Base-by-base conservation (phyloP, 2,888 invertebrate genomes). In the Clitarchus hookeri region DNA sequence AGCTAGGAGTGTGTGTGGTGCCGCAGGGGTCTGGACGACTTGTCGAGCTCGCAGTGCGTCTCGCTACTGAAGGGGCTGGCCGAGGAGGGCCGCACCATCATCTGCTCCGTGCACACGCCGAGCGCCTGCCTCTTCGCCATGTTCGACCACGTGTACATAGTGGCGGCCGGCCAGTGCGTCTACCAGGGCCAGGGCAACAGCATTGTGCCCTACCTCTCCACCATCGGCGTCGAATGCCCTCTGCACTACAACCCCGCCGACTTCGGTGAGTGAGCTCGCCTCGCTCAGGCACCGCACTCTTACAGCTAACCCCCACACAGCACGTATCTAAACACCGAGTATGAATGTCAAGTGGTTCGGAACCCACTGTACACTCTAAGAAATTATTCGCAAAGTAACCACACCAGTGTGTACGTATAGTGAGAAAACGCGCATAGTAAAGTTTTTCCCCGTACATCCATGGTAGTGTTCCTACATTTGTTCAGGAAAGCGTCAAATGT, bases 31-130 rank as follows among this genome's bases (percentile, higher is more conserved):
- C 92, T 99, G 87, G 98, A 99, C 90, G 98, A 98, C 91, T 93
- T 97, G 83, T 96, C 98, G 0, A 97, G 98, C 87, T 94, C 96
- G 19, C 98, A 98, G 88, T 98, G 98, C 90, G 94, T 98, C 26
- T 94, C 95, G 0, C 92, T 98, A 26, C 92, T 98, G n/a, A 96
- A 96, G 90, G 93, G 95, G 44, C 93, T 98, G 84, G 97, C 98
- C 0, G 93, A 95, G 87, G 95, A 95, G 0, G 98, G 98, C 0
- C 93, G 98, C 53, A 98, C 98, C 0, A 96, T 99, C 11, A 94
- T 99, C 86, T 98, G 98, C 90, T 98, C 98, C 0, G 95, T 99
- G 85, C 99, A 99, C 92, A 98, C 98, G n/a, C 99, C 99, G 0
- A 98, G 98, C 88, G 98, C 98, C 0, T 95, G 96, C 88, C 93